Evolutionary conservation across 2,888 invertebrate species (phyloP), one percentile per base, ranked within the genome.

Genomic region (Nomada ruficornis): DNA sequence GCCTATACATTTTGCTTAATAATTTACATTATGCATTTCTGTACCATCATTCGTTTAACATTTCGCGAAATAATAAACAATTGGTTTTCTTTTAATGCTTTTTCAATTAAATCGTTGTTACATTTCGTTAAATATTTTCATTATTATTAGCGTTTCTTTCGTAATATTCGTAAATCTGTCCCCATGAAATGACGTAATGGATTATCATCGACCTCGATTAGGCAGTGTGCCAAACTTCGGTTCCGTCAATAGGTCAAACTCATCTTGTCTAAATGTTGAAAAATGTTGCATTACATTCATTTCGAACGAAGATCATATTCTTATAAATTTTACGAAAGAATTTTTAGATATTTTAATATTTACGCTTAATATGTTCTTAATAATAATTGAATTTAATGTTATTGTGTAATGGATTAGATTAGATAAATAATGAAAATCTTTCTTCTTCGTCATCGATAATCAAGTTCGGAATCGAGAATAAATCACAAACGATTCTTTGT

Each of bases 231-330:
- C 71, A 72, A n/a, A 68, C 55, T 68, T 18, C n/a, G 42, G 9
- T 52, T 71, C 62, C 36, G 36, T 18, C 70, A 52, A 70, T 70
- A 62, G 62, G 52, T 71, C 62, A 62, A 52, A 71, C 23, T 13
- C 18, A 18, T 62, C 62, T 42, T 15, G 2, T 29, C 26, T 3
- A 26, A 60, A 70, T 70, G 50, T 71, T n/a, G 2, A 13, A 13
- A 23, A 23, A n/a, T 18, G 20, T 71, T 23, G 42, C 42, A 26
- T 42, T 18, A 10, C 42, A 3, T 2, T 52, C 62, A 71, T 23
- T 13, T 36, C 23, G 23, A 20, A 57, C 26, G 23, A 13, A 7
- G 11, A 18, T 55, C 7, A n/a, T 23, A 15, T 36, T 42, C 13
- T 2, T 13, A 18, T 11, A 50, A 4, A 23, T 15, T 13, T 13